These are phyloP conservation scores for Oceanites oceanicus DNA, from an alignment of 2,113 vertebrate genomes.

Conservation along the genomic window DNA sequence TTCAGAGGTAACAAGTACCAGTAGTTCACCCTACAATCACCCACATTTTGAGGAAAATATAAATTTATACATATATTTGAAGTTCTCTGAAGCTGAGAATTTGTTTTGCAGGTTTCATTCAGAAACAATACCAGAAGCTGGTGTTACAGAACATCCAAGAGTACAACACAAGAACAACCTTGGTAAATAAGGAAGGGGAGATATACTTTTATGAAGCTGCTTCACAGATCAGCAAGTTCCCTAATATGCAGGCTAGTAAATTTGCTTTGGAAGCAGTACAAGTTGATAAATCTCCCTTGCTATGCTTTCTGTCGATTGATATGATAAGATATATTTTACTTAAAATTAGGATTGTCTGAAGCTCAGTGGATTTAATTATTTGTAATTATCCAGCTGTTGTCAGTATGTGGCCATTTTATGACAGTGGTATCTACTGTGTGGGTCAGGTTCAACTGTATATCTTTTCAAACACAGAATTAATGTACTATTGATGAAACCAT, in stretches of 20 bases:
- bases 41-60: background rate
- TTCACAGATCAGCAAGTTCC: conserved; percentile 67
- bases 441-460: conserved; percentile 96
- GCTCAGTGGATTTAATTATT: conserved; percentile 92
- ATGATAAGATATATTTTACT: conserved; percentile 90
- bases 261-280: conserved; percentile 73
- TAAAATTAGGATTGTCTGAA: conserved; percentile 91
- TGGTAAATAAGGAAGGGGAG: background rate
- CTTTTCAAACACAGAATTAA: conserved; percentile 99
- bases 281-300: conserved; percentile 75
- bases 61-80: background rate
- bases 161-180: background rate
- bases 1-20: background rate
- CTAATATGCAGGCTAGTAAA: conserved; percentile 66
- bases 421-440: conserved; percentile 82
- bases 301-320: conserved; percentile 77
- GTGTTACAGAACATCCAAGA: background rate
- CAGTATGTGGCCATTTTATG: conserved; percentile 87
- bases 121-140: background rate
- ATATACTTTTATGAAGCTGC: conserved; percentile 54
- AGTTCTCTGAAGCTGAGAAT: background rate
- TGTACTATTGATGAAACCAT: conserved; percentile 99
- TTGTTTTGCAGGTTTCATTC: background rate
- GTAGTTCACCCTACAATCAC: background rate
- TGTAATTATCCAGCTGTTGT: conserved; percentile 90